phyloP scores from a whole-genome alignment of 2,888 invertebrate genomes.

The Rhagium mordax region DNA sequence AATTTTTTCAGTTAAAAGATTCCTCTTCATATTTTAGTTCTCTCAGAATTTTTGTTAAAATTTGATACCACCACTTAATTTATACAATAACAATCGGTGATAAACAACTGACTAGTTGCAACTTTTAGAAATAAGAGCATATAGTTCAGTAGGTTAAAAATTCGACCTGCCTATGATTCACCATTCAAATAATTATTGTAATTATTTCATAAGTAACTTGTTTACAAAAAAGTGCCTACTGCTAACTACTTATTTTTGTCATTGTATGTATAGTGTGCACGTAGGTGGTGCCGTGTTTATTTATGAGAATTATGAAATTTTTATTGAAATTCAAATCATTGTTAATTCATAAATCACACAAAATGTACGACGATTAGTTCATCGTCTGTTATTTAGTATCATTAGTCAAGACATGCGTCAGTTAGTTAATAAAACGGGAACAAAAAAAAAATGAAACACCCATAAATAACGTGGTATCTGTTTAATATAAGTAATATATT shows the following conservation, averaged over 20 bases:
- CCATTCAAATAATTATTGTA: not conserved
- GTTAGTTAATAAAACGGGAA: not conserved
- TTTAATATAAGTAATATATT: not conserved
- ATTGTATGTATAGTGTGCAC: too few species aligned
- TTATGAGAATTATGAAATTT: not conserved
- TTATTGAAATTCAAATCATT: not conserved
- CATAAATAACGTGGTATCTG: not conserved
- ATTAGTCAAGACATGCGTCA: not conserved
- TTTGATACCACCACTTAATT: too few species aligned
- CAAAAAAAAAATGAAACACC: not conserved
- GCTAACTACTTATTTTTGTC: not conserved
- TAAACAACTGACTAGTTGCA: too few species aligned
- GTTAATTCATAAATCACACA: not conserved
- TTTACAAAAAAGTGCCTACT: not conserved
- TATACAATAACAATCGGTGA: not conserved
- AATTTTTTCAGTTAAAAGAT: too few species aligned
- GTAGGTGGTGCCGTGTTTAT: not conserved
- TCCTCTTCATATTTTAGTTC: too few species aligned
- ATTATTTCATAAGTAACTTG: not conserved
- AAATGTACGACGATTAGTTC: not conserved
- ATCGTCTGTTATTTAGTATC: not conserved
- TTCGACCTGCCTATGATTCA: not conserved
- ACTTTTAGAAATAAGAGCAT: too few species aligned
- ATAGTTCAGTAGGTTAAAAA: not conserved
- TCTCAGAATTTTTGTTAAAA: too few species aligned